Percentiles rank a stretch among this genome's conserved stretches.
Evolutionary conservation across 2,888 invertebrate species (phyloP).

Genomic region (Melinaea marsaeus): DNA sequence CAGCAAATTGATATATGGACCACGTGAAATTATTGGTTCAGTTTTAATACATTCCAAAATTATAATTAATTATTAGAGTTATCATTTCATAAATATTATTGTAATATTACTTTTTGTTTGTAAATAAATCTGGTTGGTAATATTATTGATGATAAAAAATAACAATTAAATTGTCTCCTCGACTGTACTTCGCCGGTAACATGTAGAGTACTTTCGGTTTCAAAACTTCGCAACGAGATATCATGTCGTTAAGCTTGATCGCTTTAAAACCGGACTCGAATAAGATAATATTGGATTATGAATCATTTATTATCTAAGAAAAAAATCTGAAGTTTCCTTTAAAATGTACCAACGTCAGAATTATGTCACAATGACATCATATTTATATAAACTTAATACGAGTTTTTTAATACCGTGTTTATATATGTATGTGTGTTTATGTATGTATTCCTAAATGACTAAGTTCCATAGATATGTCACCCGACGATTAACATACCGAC

Average conservation of each 20-base stretch:
- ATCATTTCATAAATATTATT: background rate
- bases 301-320: conserved; percentile 8
- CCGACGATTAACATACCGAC: conserved; percentile 1
- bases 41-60: too few species aligned
- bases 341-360: background rate
- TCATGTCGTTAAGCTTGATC: conserved; percentile 44
- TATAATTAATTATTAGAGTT: too few species aligned
- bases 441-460: too few species aligned
- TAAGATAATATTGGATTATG: conserved; percentile 10
- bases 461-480: background rate
- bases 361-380: too few species aligned
- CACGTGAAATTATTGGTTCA: too few species aligned
- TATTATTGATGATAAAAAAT: background rate
- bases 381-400: too few species aligned
- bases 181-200: conserved; percentile 34
- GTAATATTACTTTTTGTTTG: background rate
- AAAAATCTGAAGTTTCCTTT: background rate
- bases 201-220: conserved; percentile 68
- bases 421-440: too few species aligned
- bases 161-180: conserved; percentile 9
- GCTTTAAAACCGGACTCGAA: conserved; percentile 1
- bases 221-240: conserved; percentile 47
- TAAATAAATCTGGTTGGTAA: background rate
- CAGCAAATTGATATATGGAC: background rate
- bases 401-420: too few species aligned